Percentiles rank a stretch among this genome's conserved stretches.
phyloP scores from a whole-genome alignment of 1,140 invertebrate genomes.

The Panagrolaimus sp. region DNA sequence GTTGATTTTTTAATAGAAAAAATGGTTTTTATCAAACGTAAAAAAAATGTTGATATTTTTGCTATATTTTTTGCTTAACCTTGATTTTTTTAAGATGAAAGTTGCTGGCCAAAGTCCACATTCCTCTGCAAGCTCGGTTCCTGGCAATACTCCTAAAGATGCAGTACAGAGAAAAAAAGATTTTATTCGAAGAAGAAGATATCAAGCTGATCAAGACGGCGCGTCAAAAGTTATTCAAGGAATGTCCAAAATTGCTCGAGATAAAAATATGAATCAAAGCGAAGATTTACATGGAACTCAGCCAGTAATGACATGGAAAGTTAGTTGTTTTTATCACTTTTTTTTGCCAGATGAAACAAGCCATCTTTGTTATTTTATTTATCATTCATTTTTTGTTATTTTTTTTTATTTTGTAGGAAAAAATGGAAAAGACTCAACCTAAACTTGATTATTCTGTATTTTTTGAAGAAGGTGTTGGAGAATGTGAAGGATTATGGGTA shows the following conservation, averaged over 20 bases:
- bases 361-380: no score
- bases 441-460: constrained; percentile 95
- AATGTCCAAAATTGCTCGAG: constrained; percentile 55
- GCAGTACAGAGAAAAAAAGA: constrained; percentile 51
- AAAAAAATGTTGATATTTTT: neutral
- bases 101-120: constrained; percentile 81
- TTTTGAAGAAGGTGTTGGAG: constrained; percentile 93
- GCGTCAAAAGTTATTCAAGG: constrained; percentile 57
- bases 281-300: constrained; percentile 33
- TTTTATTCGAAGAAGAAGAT: constrained; percentile 49
- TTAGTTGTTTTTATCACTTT: neutral
- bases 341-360: constrained; percentile 1
- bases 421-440: constrained; percentile 47
- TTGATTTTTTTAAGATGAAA: constrained; percentile 70
- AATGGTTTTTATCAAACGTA: constrained; percentile 10
- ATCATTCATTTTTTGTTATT: neutral
- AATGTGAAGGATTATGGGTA: constrained; percentile 66
- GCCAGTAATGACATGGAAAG: constrained; percentile 42
- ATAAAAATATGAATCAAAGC: constrained; percentile 3
- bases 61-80: constrained; percentile 17
- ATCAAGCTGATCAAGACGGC: constrained; percentile 50
- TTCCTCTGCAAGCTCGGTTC: constrained; percentile 63
- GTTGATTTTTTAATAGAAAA: neutral
- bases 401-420: constrained; percentile 32
- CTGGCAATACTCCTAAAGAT: constrained; percentile 29